Conservation (phyloP, 2,113 vertebrate species). For the Ptilonorhynchus violaceus region DNA sequence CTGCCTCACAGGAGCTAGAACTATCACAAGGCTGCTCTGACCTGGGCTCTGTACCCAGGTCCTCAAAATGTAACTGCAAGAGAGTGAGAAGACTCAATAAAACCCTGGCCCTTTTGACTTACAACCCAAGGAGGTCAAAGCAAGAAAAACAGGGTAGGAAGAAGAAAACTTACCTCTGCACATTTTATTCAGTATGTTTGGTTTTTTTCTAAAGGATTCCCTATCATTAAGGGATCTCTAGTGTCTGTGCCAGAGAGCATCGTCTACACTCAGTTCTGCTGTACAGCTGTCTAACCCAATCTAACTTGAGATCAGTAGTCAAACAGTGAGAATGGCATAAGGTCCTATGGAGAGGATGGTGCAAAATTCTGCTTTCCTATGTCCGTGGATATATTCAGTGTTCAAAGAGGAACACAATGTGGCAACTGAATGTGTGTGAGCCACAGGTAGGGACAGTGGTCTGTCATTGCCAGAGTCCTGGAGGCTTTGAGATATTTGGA, state of each 20-base stretch:
- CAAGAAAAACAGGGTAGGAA: neutral
- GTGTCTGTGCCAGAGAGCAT: neutral
- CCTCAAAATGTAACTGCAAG: neutral
- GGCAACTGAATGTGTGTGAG: neutral
- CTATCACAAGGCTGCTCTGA: neutral
- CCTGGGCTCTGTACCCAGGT: neutral
- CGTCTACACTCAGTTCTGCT: neutral
- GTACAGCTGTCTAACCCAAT: neutral
- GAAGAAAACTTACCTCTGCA: neutral
- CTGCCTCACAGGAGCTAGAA: neutral
- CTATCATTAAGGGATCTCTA: neutral
- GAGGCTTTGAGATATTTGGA: neutral
- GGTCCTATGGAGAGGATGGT: neutral
- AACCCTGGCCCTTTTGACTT: neutral
- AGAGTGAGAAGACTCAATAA: neutral
- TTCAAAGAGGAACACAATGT: neutral
- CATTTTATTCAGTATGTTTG: neutral
- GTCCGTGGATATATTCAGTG: fast-evolving
- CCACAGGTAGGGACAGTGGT: neutral
- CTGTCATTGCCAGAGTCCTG: neutral
- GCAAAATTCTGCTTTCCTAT: neutral
- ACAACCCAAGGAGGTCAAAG: neutral
- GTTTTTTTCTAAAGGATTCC: neutral
- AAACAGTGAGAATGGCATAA: neutral
- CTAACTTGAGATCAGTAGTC: neutral